A percentile compares a stretch with the other conserved stretches of the same genome.
phyloP scores from a whole-genome alignment of 1,140 invertebrate genomes.

The Nasonia vitripennis region DNA sequence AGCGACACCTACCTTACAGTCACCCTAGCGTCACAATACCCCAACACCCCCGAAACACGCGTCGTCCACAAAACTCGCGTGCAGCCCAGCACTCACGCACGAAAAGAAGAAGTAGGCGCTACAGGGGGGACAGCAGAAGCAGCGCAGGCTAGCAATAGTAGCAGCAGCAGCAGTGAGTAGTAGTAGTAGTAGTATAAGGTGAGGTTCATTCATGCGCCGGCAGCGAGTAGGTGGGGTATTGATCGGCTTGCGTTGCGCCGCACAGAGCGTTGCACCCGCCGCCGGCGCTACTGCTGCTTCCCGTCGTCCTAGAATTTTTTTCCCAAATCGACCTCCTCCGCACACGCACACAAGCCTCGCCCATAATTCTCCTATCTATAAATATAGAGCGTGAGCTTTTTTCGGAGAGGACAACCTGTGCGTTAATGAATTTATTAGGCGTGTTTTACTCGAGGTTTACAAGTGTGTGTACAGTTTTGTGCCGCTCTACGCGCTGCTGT shows the following conservation, averaged over 20 bases:
- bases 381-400: background rate
- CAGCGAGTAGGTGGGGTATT: constrained; percentile 71
- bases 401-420: background rate
- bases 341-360: background rate
- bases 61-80: background rate
- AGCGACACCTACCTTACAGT: background rate
- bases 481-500: background rate
- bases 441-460: background rate
- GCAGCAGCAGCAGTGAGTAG: background rate
- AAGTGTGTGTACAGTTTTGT: background rate
- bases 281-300: constrained; percentile 34
- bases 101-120: background rate
- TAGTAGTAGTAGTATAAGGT: constrained; percentile 67
- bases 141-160: background rate
- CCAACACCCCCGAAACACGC: background rate
- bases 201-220: constrained; percentile 73
- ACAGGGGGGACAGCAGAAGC: background rate
- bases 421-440: constrained; percentile 1
- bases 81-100: background rate
- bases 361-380: background rate
- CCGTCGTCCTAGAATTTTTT: constrained; percentile 58
- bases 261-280: constrained; percentile 59
- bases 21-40: background rate
- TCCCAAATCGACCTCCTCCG: constrained; percentile 49
- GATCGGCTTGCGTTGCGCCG: constrained; percentile 63